Evolutionary conservation across 2,888 invertebrate genomes (phyloP), one percentile per base, ranked within the genome.

Genomic region (Masnerella sp.): DNA sequence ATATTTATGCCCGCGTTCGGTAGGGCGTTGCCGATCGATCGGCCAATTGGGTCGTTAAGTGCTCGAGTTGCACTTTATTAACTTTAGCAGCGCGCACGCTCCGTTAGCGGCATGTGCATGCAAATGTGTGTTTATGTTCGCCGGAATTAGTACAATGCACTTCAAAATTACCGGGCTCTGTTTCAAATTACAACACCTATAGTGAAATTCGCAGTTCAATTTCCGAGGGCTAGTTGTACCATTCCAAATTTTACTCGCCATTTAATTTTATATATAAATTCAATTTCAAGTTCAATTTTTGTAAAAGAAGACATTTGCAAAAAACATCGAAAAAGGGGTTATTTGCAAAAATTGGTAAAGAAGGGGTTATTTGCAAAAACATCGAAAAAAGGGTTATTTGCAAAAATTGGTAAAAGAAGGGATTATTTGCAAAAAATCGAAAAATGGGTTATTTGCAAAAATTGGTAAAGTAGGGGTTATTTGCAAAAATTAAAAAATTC

Each of bases 21-120:
- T 51, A 68, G 59, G 58, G 68, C 51, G 68, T 68, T 43, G 51
- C 51, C 58, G 68, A 68, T 68, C 68, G 68, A 68, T 68, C 34
- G 38, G 22, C 47, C 52, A 49, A 59, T 69, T 42, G 68, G 68
- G 42, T 61, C 45, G 59, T 61, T 61, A 52, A 59, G 52, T 49
- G 45, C 28, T 59, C 59, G 45, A 59, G 68, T 68, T 59, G 68
- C 68, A 68, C 51, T 59, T 51, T 68, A 68, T 68, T 68, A 68
- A 52, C 68, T 40, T 59, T 20, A 30, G 40, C 52, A 34, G 20
- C 32, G 59, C 47, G 49, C 51, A 51, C 59, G 52, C 49, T 67
- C 70, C 58, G 38, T 58, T 61, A 47, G 51, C 32, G 58, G 61
- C 58, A 47, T 43, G 65, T 54, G 49, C 22, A 68, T 70, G 49